These are phyloP conservation scores for Ficedula albicollis DNA, from an alignment of 2,797 vertebrate species.

Conservation along the genomic window DNA sequence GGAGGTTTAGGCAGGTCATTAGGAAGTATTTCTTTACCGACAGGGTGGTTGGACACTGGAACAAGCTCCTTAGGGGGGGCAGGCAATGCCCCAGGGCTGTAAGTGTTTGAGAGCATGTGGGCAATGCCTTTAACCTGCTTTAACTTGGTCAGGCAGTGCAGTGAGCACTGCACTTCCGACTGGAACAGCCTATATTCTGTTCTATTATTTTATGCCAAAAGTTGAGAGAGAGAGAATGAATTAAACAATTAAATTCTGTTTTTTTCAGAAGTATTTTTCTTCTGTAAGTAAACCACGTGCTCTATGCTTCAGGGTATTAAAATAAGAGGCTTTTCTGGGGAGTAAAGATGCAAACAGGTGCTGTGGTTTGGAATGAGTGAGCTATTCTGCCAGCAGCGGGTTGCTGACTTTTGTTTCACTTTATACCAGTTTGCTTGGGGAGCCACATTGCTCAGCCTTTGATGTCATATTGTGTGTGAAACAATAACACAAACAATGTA, in stretches of 20 bases:
- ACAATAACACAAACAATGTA: not conserved
- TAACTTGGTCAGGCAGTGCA: not conserved
- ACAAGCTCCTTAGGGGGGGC: not conserved
- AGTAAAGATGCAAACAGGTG: not conserved
- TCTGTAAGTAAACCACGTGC: not conserved
- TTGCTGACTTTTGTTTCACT: not conserved
- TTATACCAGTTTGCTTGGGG: not conserved
- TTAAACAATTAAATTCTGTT: not conserved
- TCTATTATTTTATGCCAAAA: not conserved
- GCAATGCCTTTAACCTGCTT: not conserved
- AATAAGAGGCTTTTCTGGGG: not conserved
- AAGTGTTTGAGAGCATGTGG: not conserved
- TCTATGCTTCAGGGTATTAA: not conserved
- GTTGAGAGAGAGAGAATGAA: not conserved
- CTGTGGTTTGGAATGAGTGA: not conserved
- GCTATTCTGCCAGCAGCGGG: not conserved
- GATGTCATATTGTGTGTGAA: not conserved
- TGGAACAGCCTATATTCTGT: not conserved
- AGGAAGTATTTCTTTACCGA: not conserved
- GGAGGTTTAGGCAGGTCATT: not conserved
- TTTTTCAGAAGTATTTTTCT: not conserved
- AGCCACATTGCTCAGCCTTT: not conserved
- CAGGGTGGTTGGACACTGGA: not conserved
- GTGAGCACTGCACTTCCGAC: not conserved
- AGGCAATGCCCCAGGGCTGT: rapidly evolving